Conservation (phyloP, 2,113 vertebrate species). For the Geococcyx californianus region DNA sequence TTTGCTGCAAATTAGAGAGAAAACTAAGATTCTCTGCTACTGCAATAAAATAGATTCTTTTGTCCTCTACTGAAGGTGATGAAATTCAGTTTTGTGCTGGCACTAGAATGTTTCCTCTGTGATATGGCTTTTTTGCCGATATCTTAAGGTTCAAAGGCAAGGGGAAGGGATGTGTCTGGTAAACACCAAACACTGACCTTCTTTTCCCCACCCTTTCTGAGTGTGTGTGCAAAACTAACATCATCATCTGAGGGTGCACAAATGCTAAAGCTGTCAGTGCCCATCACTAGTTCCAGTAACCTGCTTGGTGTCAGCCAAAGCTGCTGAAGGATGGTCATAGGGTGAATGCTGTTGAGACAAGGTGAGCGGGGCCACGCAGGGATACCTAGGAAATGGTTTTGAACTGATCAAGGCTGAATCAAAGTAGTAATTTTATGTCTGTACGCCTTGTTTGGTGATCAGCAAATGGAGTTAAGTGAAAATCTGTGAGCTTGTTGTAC, state of each 20-base stretch:
- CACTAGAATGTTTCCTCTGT: not conserved
- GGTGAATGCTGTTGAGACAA: not conserved
- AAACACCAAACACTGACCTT: fast-evolving
- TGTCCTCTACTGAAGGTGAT: not conserved
- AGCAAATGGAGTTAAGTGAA: not conserved
- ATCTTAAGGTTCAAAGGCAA: not conserved
- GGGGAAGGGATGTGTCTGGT: not conserved
- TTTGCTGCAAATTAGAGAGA: not conserved
- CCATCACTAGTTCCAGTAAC: not conserved
- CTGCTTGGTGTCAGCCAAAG: not conserved
- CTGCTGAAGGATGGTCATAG: not conserved
- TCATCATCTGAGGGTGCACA: not conserved
- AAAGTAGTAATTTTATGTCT: not conserved
- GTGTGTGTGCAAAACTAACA: not conserved
- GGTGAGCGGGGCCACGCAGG: not conserved
- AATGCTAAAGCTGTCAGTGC: not conserved
- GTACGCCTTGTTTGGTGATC: not conserved
- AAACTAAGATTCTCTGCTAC: not conserved
- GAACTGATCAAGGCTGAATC: not conserved
- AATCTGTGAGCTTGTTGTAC: not conserved
- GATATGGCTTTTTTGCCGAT: not conserved
- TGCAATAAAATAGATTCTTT: not conserved
- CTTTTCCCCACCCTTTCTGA: not conserved
- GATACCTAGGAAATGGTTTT: not conserved
- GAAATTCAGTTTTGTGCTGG: not conserved